Evolutionary conservation across 2,113 vertebrate genomes (phyloP).

Genomic region (Patagioenas fasciata): DNA sequence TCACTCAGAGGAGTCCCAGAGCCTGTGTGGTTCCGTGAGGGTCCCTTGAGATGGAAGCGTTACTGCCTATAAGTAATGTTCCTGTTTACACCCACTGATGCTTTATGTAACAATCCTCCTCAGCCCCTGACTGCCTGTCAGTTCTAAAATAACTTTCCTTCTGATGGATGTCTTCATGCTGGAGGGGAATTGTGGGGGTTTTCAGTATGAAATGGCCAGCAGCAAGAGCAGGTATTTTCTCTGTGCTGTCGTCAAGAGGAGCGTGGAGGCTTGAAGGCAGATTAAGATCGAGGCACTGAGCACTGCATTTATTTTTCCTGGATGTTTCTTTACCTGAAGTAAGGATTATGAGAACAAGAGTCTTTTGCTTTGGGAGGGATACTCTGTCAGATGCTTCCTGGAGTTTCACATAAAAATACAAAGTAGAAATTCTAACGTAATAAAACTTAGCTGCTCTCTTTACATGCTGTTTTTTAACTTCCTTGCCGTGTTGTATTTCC

Average conservation of each 20-base stretch:
- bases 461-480: not conserved
- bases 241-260: not conserved
- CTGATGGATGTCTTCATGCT: not conserved
- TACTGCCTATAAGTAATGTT: not conserved
- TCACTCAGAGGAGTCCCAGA: not conserved
- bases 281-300: not conserved
- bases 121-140: slow-evolving; percentile 31
- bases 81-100: slow-evolving; percentile 38
- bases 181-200: not conserved
- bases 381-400: not conserved
- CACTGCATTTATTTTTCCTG: not conserved
- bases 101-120: slow-evolving; percentile 52
- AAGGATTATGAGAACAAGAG: not conserved
- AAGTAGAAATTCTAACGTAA: not conserved
- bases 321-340: not conserved
- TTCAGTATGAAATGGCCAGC: not conserved
- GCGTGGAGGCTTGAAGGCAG: not conserved
- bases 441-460: not conserved
- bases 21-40: not conserved
- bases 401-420: not conserved
- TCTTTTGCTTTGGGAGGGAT: not conserved
- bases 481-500: not conserved
- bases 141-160: slow-evolving; percentile 19
- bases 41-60: not conserved
- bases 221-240: not conserved